Conservation (phyloP, 1,140 invertebrate species). For the Spodoptera litura region DNA sequence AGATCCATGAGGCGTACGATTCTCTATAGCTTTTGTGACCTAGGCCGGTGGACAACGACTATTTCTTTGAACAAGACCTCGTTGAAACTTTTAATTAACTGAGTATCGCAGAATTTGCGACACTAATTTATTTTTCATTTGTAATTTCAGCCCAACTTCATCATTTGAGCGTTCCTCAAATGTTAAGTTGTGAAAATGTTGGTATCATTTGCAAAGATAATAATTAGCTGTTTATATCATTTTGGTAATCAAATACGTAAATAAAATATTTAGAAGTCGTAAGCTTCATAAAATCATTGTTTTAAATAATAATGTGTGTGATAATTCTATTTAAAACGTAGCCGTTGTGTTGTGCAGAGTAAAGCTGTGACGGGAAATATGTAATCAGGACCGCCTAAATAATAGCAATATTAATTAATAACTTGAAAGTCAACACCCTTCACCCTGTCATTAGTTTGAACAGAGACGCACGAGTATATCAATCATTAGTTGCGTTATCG, state of each 20-base stretch:
- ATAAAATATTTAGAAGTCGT: too few relatives aligned
- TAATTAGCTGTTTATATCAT: too few relatives aligned
- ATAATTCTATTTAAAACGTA: neutral
- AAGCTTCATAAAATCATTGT: neutral
- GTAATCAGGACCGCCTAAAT: conserved; percentile 73
- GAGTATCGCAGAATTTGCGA: conserved; percentile 36
- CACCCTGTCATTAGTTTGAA: conserved; percentile 83
- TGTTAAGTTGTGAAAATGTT: neutral
- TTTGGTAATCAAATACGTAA: too few relatives aligned
- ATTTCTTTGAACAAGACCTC: conserved; percentile 41
- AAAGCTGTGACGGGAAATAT: conserved; percentile 55
- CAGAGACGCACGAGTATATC: conserved; percentile 79
- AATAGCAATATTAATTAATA: conserved; percentile 85
- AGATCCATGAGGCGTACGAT: conserved; percentile 15
- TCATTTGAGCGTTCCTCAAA: neutral
- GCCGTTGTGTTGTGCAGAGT: neutral
- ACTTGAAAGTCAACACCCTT: conserved; percentile 83
- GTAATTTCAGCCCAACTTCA: neutral
- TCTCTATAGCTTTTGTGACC: conserved; percentile 40
- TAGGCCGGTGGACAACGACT: conserved; percentile 33
- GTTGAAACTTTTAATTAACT: conserved; percentile 46
- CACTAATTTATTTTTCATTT: conserved; percentile 31
- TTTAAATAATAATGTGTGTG: neutral
- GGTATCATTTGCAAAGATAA: neutral
- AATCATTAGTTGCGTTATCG: conserved; percentile 83